Base-by-base conservation (phyloP, 2,888 invertebrate species). In the Liodrosophila aerea region DNA sequence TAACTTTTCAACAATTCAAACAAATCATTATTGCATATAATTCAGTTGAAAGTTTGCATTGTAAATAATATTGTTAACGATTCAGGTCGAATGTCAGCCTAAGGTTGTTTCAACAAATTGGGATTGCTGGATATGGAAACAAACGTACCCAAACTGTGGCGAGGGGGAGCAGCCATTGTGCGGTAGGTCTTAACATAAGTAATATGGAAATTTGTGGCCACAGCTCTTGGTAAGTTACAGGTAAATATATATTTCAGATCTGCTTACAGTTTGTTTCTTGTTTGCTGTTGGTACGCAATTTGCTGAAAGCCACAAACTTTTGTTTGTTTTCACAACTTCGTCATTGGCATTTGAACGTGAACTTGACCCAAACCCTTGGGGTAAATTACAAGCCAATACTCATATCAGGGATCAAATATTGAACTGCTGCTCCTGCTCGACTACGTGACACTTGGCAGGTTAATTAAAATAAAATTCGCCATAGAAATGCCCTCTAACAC, bases 391-490 rank as follows among this genome's bases (percentile, higher is more conserved):
- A 52, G 36, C 29, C 22, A n/a, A 12, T 30, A 22, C 22, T 22
- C 22, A 22, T 30, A 49, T 16, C 22, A 2, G 27, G 8, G 43
- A 13, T 34, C 27, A 7, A n/a, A 47, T 11, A 18, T 36, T 31
- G 33, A 44, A 33, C 34, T 44, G 45, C 59, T 43, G 65, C 43
- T 62, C 63, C 69, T 70, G 64, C 64, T 58, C 36, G 64, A 61
- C 59, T 69, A 73, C 77, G 64, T 81, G 76, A 64, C 69, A 76
- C 63, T 80, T 76, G 52, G 54, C 56, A 64, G 63, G 61, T 73
- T 77, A 77, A 77, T 77, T 81, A 84, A 73, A 76, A 81, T 73
- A 64, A 66, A 81, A 73, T 64, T 54, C 60, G 64, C 61, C 59
- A 64, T 83, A 62, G 62, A 75, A 71, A 67, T 22, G 39, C 31